Evolutionary conservation across 2,797 vertebrate genomes (phyloP), one percentile per base, ranked within the genome.

Genomic region (Rachycentron canadum): DNA sequence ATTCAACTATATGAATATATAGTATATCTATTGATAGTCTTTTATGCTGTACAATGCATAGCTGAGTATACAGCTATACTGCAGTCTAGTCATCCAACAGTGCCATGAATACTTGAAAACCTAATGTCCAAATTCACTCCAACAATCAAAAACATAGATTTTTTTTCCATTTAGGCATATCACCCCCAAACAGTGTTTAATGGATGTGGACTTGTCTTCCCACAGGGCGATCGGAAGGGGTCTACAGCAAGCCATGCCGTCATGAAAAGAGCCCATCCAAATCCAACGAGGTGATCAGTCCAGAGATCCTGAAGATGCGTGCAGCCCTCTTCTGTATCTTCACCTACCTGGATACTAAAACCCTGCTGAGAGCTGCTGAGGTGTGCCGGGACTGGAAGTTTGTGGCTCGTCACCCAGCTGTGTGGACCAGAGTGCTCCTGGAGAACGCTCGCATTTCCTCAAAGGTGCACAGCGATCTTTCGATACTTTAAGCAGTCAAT

Each of bases 311-410:
- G 86, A 99, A 99, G 94, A 99, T 98, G 97, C 89, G 98, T 0
- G 98, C 98, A 0, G 98, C 98, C 2, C 96, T 99, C 5, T 99
- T 99, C 94, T 99, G 98, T 83, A 98, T 99, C 94, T 99, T 99
- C 94, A 99, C 98, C 74, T 99, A 99, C 93, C 91, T 99, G 93
- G 98, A 99, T 85, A 99, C 96, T 3, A 97, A 97, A 92, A 99
- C 97, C 0, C 93, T 99, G 73, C 94, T 99, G 86, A 94, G 96
- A 25, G 96, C 96, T 0, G 98, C 97, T 0, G 97, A 99, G 90
- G 97, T 98, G 74, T 98, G 97, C 93, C 95, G 96, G 16, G 97
- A 99, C 94, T 99, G 98, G 98, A 98, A 96, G 85, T 99, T 98
- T 4, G 98, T 99, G 90, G 97, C 98, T 2, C 96, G 98, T 12